A percentile compares a stretch with the other conserved stretches of the same genome.
Evolutionary conservation across 1,140 invertebrate genomes (phyloP).

Genomic region (Drosophila auraria): DNA sequence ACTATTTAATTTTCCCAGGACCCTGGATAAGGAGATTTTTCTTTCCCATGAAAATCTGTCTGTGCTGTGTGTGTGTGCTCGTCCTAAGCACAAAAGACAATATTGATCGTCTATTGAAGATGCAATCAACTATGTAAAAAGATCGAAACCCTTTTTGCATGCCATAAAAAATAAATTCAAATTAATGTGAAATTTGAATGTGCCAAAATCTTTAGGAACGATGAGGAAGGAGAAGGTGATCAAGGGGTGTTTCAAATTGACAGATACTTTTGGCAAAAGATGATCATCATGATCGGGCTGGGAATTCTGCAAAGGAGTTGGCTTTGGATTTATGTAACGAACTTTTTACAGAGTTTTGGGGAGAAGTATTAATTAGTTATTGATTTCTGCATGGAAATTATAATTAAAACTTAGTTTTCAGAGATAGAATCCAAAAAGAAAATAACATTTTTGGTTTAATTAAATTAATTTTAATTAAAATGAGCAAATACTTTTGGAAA

Average conservation of each 20-base stretch:
- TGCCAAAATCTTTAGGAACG: conserved; percentile 37
- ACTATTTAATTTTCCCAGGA: conserved; percentile 82
- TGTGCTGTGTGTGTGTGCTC: conserved; percentile 5
- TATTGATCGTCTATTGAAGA: conserved; percentile 82
- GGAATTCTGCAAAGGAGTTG: conserved; percentile 5
- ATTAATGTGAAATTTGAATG: conserved; percentile 77
- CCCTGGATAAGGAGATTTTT: conserved; percentile 65
- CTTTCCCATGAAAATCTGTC: conserved; percentile 76
- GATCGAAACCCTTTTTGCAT: conserved; percentile 55
- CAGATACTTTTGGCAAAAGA: conserved; percentile 23
- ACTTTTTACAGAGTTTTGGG: conserved; percentile 26
- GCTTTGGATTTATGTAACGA: conserved; percentile 45
- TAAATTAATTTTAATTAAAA: neutral
- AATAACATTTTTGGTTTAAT: neutral
- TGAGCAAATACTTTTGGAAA: neutral
- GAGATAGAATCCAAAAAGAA: neutral
- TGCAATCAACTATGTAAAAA: conserved; percentile 79
- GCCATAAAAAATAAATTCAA: conserved; percentile 67
- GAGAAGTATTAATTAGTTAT: too few relatives aligned
- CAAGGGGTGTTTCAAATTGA: conserved; percentile 22
- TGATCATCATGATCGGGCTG: conserved; percentile 10
- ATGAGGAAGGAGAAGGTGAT: conserved; percentile 24
- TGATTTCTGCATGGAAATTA: neutral
- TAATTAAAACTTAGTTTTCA: neutral
- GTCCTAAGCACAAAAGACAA: conserved; percentile 79